Conservation (phyloP, 2,888 invertebrate genomes). For the Notocelia uddmanniana region DNA sequence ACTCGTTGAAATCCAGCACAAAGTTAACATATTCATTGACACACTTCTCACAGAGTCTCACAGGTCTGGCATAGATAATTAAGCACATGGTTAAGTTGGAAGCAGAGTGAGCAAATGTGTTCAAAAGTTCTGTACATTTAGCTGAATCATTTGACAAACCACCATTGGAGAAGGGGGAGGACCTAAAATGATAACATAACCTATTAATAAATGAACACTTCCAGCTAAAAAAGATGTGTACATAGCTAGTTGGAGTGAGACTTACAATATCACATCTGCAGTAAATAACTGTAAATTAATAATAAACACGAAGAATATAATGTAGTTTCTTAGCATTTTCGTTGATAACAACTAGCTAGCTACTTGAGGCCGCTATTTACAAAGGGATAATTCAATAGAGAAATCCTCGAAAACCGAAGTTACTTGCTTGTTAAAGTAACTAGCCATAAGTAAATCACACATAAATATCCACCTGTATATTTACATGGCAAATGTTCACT, state of each 20-base stretch:
- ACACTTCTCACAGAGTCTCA: constrained; percentile 87
- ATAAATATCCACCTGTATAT: too few species aligned
- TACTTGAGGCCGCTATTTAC: not conserved
- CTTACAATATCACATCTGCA: constrained; percentile 35
- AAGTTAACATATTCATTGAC: constrained; percentile 83
- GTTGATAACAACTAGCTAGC: not conserved
- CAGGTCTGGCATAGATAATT: constrained; percentile 86
- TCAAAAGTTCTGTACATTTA: constrained; percentile 65
- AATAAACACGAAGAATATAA: constrained; percentile 2
- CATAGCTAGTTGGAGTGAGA: not conserved
- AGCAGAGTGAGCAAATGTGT: constrained; percentile 82
- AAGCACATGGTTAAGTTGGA: constrained; percentile 87
- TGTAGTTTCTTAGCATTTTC: constrained; percentile 13
- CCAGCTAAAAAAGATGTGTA: not conserved
- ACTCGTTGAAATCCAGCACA: constrained; percentile 78
- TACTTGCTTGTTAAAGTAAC: not conserved
- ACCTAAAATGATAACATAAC: constrained; percentile 56
- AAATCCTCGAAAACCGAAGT: not conserved
- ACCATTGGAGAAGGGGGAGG: constrained; percentile 47
- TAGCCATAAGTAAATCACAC: not conserved
- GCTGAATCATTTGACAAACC: constrained; percentile 54
- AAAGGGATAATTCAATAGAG: not conserved
- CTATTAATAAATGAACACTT: not conserved
- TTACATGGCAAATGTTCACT: too few species aligned
- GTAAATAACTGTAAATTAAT: constrained; percentile 26